Percentiles rank a stretch among this genome's conserved stretches.
Conservation (phyloP, 2,113 vertebrate genomes). For the Excalfactoria chinensis region DNA sequence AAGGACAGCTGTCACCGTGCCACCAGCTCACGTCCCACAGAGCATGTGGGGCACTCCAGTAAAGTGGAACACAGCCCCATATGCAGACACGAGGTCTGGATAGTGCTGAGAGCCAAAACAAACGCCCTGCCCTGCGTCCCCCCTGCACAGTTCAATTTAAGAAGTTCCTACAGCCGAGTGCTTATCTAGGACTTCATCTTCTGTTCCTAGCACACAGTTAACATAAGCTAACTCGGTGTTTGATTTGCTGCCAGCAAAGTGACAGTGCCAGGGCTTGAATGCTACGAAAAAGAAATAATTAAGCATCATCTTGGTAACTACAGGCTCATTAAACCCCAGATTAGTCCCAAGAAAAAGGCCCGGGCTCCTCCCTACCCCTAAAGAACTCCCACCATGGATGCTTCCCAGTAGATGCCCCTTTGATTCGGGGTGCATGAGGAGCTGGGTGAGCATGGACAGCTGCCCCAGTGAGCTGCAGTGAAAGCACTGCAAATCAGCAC, state of each 20-base stretch:
- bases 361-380: not conserved
- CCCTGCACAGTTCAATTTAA: not conserved
- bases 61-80: not conserved
- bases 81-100: fast-evolving
- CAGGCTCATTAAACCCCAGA: not conserved
- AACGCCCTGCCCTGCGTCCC: not conserved
- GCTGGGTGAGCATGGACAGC: not conserved
- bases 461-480: not conserved
- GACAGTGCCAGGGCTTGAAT: conserved; percentile 52
- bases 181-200: conserved; percentile 67
- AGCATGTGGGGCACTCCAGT: not conserved
- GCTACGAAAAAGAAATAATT: conserved; percentile 48
- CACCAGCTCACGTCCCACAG: not conserved
- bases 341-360: not conserved
- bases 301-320: conserved; percentile 26
- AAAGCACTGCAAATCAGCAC: not conserved
- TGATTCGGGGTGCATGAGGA: not conserved
- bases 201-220: conserved; percentile 19
- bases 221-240: conserved; percentile 44
- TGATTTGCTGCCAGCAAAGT: conserved; percentile 63
- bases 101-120: not conserved
- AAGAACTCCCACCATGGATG: not conserved
- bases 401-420: not conserved
- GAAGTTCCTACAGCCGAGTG: conserved; percentile 16
- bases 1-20: not conserved